Base-by-base conservation (phyloP, 2,888 invertebrate species). In the Fabriciana adippe region DNA sequence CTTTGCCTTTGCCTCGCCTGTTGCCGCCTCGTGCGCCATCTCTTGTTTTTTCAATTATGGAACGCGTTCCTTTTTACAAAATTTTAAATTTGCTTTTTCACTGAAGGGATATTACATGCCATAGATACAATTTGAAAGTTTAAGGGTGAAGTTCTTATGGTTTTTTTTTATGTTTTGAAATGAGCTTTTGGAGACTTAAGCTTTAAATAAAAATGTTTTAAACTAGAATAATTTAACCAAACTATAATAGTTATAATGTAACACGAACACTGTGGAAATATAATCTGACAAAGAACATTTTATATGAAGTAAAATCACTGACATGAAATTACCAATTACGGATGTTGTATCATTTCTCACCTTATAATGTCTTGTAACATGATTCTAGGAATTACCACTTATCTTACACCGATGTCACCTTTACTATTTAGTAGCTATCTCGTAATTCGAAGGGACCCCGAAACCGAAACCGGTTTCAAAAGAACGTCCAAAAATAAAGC, bases 341-440 rank as follows among this genome's bases (percentile, higher is more conserved):
- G 78, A 81, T 82, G 83, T 81, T 80, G 76, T 82, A 81, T 79
- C 82, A 80, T 80, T 81, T 81, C 78, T 81, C 81, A 81, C 82
- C 79, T 81, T 78, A 74, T 78, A 77, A 75, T 72, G 67, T 66
- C 16, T 66, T 79, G 85, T 86, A 84, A 85, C 81, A 78, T 83
- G 82, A 85, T 90, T 89, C 90, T 80, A 76, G 75, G 87, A 88
- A 88, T 83, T 84, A 86, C 86, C 87, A 88, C 87, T 83, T 84
- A 86, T 86, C 87, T 88, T 75, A 83, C 61, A 67, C 84, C 87
- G 87, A 86, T 83, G 85, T 82, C 78, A 68, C 78, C 73, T 75
- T 79, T 79, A 80, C 80, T 61, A 61, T 50, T 79, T 84, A 83
- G 82, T 78, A 61, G 81, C 77, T 82, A 78, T 79, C 79, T 82